Evolutionary conservation across 2,888 invertebrate species (phyloP), one percentile per base, ranked within the genome.

Genomic region (Homarus gammarus): DNA sequence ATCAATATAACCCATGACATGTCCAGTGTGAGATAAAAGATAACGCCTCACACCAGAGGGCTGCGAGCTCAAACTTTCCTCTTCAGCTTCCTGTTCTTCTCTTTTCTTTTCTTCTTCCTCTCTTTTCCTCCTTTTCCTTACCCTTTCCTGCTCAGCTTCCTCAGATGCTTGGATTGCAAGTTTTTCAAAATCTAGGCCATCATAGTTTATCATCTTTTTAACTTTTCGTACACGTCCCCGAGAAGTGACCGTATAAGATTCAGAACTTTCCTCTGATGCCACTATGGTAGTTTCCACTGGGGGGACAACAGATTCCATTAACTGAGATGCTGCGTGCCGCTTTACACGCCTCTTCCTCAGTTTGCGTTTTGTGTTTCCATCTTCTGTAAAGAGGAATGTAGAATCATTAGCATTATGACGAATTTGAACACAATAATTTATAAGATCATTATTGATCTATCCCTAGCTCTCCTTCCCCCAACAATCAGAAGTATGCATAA

Each of bases 131-230:
- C 56, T 88, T 64, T 84, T 82, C 49, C 83, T 85, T 36, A 70
- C 82, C 33, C 81, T 91, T 70, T 91, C 90, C 44, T 49, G 31
- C 36, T 81, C 84, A 10, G 90, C 88, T 44, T 91, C 91, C 70
- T 89, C 49, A 27, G 88, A 88, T 27, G 91, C 91, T 61, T 89
- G 83, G n/a, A 86, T n/a, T 18, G 91, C 90, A n/a, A 90, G 77
- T 33, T 88, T 88, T 36, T 91, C 90, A 77, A 90, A 90, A 81
- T 91, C 91, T 18, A 90, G 81, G 61, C 88, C 84, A 70, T 91
- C 91, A 49, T 91, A 92, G 77, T 92, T 90, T 33, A 91, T 84
- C 61, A 91, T 91, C 49, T 90, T 89, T 84, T 90, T 91, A 22
- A 90, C 91, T 70, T 89, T 90, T 15, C 91, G 72, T n/a, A 91